Percentiles rank a stretch among this genome's conserved stretches.
These are phyloP conservation scores for Bradynema listronoti DNA, from an alignment of 1,140 invertebrate species.

Conservation along the genomic window DNA sequence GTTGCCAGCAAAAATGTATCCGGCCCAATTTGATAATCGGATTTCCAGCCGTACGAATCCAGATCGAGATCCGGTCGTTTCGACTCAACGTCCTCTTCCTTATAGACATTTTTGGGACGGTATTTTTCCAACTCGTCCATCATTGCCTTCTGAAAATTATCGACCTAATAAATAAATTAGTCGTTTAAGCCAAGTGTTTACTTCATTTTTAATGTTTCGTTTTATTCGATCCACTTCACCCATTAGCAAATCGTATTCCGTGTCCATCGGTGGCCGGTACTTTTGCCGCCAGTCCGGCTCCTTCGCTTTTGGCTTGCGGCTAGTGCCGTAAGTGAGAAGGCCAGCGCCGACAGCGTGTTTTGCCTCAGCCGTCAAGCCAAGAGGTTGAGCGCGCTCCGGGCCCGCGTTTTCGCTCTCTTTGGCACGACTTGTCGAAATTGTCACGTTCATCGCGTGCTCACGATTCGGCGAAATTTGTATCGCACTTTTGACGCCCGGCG, in stretches of 20 bases:
- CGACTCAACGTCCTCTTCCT: conserved; percentile 46
- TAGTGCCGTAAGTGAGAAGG: conserved; percentile 21
- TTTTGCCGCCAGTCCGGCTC: conserved; percentile 30
- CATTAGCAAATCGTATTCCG: conserved; percentile 52
- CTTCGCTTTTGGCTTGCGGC: conserved; percentile 27
- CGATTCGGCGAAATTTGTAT: conserved; percentile 34
- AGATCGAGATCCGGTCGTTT: conserved; percentile 44
- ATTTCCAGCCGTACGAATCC: conserved; percentile 55
- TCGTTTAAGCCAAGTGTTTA: not conserved
- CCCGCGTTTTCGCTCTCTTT: conserved; percentile 9
- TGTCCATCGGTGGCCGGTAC: conserved; percentile 26
- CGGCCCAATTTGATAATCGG: conserved; percentile 72
- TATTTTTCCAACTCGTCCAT: conserved; percentile 57
- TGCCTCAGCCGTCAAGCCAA: not conserved
- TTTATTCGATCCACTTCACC: conserved; percentile 49
- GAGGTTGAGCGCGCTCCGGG: not conserved
- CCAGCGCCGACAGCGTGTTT: not conserved
- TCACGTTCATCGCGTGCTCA: conserved; percentile 53
- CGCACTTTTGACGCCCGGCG: conserved; percentile 49
- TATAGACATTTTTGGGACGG: conserved; percentile 53
- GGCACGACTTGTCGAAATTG: conserved; percentile 17
- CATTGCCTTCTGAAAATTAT: conserved; percentile 19
- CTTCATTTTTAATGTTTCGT: conserved; percentile 19
- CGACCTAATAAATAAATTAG: not conserved
- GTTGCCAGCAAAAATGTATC: conserved; percentile 87